Evolutionary conservation across 2,113 vertebrate species (phyloP).

Genomic region (Caranx melampygus): DNA sequence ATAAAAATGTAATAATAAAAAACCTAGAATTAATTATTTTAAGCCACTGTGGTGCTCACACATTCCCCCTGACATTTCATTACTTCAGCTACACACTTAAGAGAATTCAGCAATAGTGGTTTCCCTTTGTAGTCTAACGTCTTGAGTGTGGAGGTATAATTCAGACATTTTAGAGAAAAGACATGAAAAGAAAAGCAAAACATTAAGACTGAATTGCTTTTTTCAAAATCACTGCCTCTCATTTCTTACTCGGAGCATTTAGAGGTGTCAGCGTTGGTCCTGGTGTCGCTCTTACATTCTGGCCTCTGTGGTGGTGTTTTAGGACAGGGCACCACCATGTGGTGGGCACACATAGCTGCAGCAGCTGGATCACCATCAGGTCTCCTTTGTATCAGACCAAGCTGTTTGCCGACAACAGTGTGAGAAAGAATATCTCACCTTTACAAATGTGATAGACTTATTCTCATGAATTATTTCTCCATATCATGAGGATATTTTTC

Average conservation of each 20-base stretch:
- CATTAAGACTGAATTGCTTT: neutral
- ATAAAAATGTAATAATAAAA: neutral
- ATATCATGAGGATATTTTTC: neutral
- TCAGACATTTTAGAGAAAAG: neutral
- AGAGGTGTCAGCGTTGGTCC: neutral
- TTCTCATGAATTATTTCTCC: neutral
- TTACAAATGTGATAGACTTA: neutral
- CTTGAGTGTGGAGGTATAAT: neutral
- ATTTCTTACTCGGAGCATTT: neutral
- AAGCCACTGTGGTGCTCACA: neutral
- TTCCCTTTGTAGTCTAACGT: neutral
- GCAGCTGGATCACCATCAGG: neutral
- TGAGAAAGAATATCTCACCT: neutral
- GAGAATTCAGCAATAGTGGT: neutral
- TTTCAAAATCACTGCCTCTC: neutral
- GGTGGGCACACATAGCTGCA: conserved; percentile 42
- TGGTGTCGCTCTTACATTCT: neutral
- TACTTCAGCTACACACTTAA: neutral
- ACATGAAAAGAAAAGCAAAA: neutral
- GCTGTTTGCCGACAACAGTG: neutral
- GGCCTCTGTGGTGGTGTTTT: conserved; percentile 22
- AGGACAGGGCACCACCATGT: conserved; percentile 75
- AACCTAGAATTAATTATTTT: neutral
- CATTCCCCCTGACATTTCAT: neutral
- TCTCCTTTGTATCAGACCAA: neutral